A percentile compares a stretch with the other conserved stretches of the same genome.
phyloP scores from a whole-genome alignment of 2,113 vertebrate genomes.

The Synodontis membranacea region DNA sequence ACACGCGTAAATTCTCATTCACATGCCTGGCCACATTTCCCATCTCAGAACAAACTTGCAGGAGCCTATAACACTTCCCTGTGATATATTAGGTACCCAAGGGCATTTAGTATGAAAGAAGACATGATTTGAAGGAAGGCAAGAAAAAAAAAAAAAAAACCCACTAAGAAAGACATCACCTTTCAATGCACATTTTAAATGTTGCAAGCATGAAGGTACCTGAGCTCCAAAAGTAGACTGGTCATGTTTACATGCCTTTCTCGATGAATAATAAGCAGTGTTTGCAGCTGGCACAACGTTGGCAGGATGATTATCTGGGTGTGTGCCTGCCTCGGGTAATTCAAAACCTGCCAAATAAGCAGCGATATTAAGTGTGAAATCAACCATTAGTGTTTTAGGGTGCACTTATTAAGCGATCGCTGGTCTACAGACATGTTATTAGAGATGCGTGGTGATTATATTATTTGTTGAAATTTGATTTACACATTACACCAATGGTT shows the following conservation, averaged over 20 bases:
- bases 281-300: conserved; percentile 30
- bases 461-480: not conserved
- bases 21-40: conserved; percentile 25
- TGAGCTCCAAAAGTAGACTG: not conserved
- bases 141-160: not conserved
- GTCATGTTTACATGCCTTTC: conserved; percentile 56
- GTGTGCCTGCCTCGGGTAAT: conserved; percentile 46
- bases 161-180: not conserved
- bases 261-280: conserved; percentile 67
- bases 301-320: conserved; percentile 54
- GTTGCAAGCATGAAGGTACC: not conserved
- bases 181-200: not conserved
- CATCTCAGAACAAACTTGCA: conserved; percentile 1
- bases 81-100: conserved; percentile 6
- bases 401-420: not conserved
- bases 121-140: conserved; percentile 18
- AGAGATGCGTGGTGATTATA: not conserved
- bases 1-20: conserved; percentile 17
- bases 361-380: conserved; percentile 9
- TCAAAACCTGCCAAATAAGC: conserved; percentile 52
- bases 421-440: not conserved
- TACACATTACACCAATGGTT: not conserved
- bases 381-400: not conserved
- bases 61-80: not conserved
- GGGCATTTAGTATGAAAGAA: conserved; percentile 20